Conservation (phyloP, 2,113 vertebrate genomes). For the Pagrus major region DNA sequence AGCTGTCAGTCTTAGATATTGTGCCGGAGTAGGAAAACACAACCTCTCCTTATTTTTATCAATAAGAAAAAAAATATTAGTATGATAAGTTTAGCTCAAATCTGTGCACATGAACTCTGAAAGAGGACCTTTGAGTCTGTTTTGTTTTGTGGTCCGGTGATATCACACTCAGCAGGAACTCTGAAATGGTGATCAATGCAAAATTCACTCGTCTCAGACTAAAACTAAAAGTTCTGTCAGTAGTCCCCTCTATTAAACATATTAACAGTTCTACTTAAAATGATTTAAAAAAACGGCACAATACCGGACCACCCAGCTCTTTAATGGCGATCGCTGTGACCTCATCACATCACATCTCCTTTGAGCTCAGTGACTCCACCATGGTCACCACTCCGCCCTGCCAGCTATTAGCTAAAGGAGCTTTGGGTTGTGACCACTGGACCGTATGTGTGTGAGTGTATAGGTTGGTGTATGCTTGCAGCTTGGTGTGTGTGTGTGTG, state of each 20-base stretch:
- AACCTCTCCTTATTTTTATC: background rate
- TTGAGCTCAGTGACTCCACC: slow-evolving; percentile 5
- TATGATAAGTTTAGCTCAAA: background rate
- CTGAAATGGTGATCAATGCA: background rate
- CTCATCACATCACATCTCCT: slow-evolving; percentile 31
- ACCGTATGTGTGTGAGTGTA: slow-evolving; percentile 2
- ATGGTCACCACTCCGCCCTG: slow-evolving; percentile 20
- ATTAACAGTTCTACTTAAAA: background rate
- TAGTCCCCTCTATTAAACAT: background rate
- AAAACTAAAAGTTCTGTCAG: background rate
- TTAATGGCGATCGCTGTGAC: slow-evolving; percentile 13
- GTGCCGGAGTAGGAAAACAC: background rate
- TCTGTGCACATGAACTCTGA: background rate
- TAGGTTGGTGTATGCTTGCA: background rate
- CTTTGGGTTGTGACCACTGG: background rate
- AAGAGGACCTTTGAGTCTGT: too few relatives aligned
- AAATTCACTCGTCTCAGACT: too few relatives aligned
- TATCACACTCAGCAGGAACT: too few relatives aligned
- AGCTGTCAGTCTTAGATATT: background rate
- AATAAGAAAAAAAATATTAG: background rate
- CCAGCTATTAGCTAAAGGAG: slow-evolving; percentile 42
- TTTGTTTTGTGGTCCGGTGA: too few relatives aligned
- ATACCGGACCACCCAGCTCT: slow-evolving; percentile 21
- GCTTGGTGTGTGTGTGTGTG: background rate
- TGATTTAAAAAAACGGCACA: background rate